Evolutionary conservation across 1,140 invertebrate genomes (phyloP).

Genomic region (Aphaenogaster rudis): DNA sequence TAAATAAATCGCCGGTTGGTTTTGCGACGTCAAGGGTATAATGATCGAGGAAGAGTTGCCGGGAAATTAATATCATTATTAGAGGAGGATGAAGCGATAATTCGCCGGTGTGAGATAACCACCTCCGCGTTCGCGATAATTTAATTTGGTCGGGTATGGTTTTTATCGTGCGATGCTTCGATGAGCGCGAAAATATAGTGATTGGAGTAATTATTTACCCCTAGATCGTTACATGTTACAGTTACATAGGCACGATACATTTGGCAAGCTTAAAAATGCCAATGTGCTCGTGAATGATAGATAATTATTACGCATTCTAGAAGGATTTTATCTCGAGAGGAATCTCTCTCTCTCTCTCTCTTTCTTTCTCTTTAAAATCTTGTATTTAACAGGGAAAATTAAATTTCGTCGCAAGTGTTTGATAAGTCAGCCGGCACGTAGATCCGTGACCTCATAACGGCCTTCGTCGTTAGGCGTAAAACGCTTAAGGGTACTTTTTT

Average conservation of each 20-base stretch:
- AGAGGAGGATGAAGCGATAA: conserved; percentile 51
- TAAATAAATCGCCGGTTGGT: conserved; percentile 48
- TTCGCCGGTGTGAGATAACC: conserved; percentile 38
- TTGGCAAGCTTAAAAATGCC: neutral
- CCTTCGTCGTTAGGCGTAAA: conserved; percentile 21
- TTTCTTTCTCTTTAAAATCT: conserved; percentile 31
- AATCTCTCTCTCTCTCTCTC: neutral
- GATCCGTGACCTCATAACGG: conserved; percentile 67
- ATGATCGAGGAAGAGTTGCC: conserved; percentile 40
- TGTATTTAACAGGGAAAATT: conserved; percentile 45
- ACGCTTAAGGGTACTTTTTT: conserved; percentile 71
- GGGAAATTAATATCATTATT: conserved; percentile 64
- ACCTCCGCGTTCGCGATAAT: conserved; percentile 47
- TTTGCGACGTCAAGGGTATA: conserved; percentile 43
- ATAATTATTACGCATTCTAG: neutral
- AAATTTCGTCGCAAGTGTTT: conserved; percentile 23
- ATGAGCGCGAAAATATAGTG: neutral
- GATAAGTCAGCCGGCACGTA: conserved; percentile 61
- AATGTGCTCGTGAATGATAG: neutral
- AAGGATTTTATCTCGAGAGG: neutral
- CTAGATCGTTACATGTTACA: conserved; percentile 1
- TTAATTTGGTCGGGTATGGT: conserved; percentile 41
- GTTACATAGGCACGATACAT: neutral
- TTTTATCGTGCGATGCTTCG: conserved; percentile 29
- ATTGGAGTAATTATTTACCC: conserved; percentile 17